Conservation (phyloP, 2,113 vertebrate species). For the Charadrius vociferus region DNA sequence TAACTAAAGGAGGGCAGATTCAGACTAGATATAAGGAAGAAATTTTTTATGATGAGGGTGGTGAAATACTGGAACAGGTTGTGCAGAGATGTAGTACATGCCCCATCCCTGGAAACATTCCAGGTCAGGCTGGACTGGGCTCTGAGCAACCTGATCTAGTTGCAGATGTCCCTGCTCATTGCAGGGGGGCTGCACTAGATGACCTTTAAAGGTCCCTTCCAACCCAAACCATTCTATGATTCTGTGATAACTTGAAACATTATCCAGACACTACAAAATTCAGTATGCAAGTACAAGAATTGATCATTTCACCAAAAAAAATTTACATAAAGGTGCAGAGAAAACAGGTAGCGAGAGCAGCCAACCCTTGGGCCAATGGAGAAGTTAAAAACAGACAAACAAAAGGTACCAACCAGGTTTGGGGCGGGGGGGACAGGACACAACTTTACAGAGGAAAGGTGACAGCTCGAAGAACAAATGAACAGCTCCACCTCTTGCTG, state of each 20-base stretch:
- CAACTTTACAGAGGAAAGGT: background rate
- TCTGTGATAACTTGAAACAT: background rate
- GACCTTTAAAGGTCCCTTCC: background rate
- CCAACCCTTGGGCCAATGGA: background rate
- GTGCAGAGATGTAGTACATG: too few relatives aligned
- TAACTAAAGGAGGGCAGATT: too few relatives aligned
- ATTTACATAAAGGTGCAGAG: background rate
- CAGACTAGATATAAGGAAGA: too few relatives aligned
- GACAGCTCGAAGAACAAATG: background rate
- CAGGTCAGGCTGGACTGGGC: too few relatives aligned
- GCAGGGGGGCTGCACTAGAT: too few relatives aligned
- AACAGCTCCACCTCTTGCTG: background rate
- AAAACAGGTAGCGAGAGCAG: background rate
- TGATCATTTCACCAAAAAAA: background rate
- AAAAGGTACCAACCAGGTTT: background rate
- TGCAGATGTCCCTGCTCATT: too few relatives aligned
- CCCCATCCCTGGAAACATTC: too few relatives aligned
- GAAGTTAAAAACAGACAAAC: background rate
- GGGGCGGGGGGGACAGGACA: too few relatives aligned
- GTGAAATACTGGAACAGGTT: too few relatives aligned
- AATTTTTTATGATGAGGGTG: too few relatives aligned
- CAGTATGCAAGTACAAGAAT: background rate
- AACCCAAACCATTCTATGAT: background rate
- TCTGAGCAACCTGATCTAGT: too few relatives aligned
- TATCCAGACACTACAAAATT: background rate